Percentiles rank a stretch among this genome's conserved stretches.
Evolutionary conservation across 2,888 invertebrate species (phyloP).

Genomic region (Lasioglossum figueresi): DNA sequence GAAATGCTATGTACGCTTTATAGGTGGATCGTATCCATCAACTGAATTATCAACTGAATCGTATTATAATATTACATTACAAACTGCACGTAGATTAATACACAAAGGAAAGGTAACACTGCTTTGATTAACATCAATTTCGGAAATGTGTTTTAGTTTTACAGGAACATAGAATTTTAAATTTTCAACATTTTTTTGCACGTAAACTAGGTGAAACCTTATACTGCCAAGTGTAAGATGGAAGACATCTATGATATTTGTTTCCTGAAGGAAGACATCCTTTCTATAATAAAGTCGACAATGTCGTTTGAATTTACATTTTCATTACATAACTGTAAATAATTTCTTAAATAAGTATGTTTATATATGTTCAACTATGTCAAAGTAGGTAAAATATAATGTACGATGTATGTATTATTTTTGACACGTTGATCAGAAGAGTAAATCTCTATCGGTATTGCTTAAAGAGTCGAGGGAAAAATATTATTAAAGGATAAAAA

Average conservation of each 20-base stretch:
- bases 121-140: neutral
- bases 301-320: too few species aligned
- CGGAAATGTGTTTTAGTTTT: too few species aligned
- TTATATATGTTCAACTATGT: too few species aligned
- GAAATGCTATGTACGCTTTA: neutral
- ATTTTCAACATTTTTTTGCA: neutral
- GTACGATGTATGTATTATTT: neutral
- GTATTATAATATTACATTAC: too few species aligned
- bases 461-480: neutral
- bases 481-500: neutral
- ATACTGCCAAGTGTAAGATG: neutral
- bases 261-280: rapidly evolving
- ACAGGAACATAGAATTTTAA: too few species aligned
- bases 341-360: neutral
- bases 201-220: neutral
- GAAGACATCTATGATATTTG: neutral
- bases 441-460: neutral
- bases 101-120: neutral
- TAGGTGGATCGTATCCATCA: rapidly evolving
- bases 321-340: too few species aligned
- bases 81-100: rapidly evolving
- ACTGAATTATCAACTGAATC: neutral
- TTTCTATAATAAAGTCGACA: neutral
- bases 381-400: neutral
- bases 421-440: neutral